Base-by-base conservation (phyloP, 1,140 invertebrate species). In the Conus betulinus region DNA sequence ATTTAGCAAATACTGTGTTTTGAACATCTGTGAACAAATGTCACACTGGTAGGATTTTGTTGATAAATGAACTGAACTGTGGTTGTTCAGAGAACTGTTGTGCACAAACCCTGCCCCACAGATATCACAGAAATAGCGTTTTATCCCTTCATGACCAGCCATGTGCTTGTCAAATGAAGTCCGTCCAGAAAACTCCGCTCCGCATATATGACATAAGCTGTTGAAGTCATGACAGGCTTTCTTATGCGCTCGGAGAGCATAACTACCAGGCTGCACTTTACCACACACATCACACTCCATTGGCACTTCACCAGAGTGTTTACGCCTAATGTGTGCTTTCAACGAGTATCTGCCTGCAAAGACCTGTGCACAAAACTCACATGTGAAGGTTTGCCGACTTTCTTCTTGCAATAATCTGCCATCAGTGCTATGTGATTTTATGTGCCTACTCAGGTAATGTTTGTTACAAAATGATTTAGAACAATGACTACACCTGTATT, bases 1-100 rank as follows among this genome's bases (percentile, higher is more conserved):
- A 51, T 81, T 81, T 10, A 81, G 79, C 39, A 81, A 53, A 53
- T 81, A 53, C 51, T 53, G 79, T 8, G 39, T 6, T 81, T 81
- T 81, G 79, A 81, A 81, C 79, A 81, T 81, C 51, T 81, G 79
- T 20, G 79, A 81, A 53, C 79, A 81, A 25, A 81, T 23, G 79
- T 81, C 51, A 51, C 79, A 81, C 79, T 81, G 79, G 23, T 27
- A 81, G 23, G 79, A 13, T 51, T 81, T 81, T 13, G 79, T 81
- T 0, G 79, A 20, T 7, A 81, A 6, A 17, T 81, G 79, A 81
- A 81, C 79, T 20, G 79, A 23, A 17, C 39, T 52, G 51, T 81
- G 79, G 51, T 81, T 52, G 79, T 81, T 53, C 39, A 81, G 51
- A 81, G 79, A 81, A 53, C 79, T 81, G 5, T 81, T 81, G 79